Evolutionary conservation across 2,888 invertebrate genomes (phyloP).

Genomic region (Cenopis cana): DNA sequence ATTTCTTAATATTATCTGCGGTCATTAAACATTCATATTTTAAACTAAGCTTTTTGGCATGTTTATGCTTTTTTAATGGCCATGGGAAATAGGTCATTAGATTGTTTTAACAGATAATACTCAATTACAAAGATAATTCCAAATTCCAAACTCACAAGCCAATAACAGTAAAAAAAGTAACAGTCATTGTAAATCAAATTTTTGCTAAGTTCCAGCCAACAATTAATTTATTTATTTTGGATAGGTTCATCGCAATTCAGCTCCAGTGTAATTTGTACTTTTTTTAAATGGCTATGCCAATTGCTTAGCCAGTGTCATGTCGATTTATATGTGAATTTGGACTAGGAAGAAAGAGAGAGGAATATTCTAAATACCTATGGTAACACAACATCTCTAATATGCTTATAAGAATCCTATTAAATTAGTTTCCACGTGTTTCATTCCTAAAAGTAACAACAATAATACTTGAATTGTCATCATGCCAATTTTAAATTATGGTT

Average conservation of each 20-base stretch:
- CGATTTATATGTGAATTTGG: no score
- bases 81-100: slow-evolving; percentile 4
- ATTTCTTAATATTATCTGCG: background rate
- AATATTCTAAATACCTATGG: no score
- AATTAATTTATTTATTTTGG: no score
- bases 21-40: slow-evolving; percentile 13
- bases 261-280: no score
- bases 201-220: no score
- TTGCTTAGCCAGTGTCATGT: no score
- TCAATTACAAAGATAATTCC: background rate
- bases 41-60: background rate
- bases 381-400: background rate
- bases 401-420: slow-evolving; percentile 19
- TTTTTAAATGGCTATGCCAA: no score
- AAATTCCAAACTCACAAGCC: background rate
- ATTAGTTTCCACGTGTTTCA: background rate
- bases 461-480: no score
- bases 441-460: background rate
- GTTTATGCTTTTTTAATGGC: slow-evolving; percentile 11
- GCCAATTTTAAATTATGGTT: no score
- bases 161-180: background rate
- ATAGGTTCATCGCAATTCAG: no score
- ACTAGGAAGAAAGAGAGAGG: background rate
- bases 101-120: background rate
- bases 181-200: background rate